Conservation (phyloP, 2,888 invertebrate species). For the Sarcophaga rosellei region DNA sequence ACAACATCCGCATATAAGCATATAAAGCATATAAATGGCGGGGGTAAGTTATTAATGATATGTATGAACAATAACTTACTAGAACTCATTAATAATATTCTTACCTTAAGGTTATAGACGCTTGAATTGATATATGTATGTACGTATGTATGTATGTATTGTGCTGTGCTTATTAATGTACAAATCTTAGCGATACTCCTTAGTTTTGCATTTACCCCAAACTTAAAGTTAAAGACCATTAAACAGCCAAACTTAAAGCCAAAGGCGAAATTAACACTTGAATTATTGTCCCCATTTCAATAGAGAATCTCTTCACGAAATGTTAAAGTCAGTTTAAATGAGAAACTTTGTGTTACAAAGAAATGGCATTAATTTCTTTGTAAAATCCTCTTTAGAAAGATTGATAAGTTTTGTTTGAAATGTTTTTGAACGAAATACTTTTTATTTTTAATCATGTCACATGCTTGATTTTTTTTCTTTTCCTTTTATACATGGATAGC, state of each 20-base stretch:
- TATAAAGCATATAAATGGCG: too few relatives aligned
- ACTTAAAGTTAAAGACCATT: background rate
- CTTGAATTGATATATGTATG: background rate
- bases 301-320: background rate
- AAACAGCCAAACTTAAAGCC: constrained; percentile 7
- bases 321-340: constrained; percentile 9
- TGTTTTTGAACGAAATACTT: background rate
- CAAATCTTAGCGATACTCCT: background rate
- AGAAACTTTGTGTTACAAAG: background rate
- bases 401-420: constrained; percentile 32
- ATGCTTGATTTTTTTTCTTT: constrained; percentile 32
- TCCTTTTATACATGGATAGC: background rate
- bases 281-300: constrained; percentile 16
- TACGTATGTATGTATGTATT: background rate
- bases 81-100: background rate
- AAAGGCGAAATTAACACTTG: constrained; percentile 7
- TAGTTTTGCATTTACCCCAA: background rate
- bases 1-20: too few relatives aligned
- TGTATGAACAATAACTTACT: too few relatives aligned
- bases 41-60: too few relatives aligned
- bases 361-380: constrained; percentile 10
- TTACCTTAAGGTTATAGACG: constrained; percentile 20
- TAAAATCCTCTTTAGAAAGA: constrained; percentile 35
- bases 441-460: constrained; percentile 39
- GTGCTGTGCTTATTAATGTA: background rate